Evolutionary conservation across 2,797 vertebrate species (phyloP), one percentile per base, ranked within the genome.

Genomic region (Coranthus polyacanthus): DNA sequence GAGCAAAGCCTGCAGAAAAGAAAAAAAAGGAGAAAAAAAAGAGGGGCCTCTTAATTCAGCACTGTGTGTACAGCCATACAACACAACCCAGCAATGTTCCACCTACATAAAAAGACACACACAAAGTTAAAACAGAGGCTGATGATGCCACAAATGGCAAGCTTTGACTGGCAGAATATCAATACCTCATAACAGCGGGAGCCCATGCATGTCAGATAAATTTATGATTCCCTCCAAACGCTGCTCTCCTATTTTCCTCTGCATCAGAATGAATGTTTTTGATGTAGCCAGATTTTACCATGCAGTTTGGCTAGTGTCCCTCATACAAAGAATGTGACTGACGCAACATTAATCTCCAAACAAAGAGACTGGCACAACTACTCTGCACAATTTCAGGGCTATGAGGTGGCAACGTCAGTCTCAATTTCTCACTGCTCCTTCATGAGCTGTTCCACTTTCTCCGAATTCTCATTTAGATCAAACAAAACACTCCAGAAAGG

Each of bases 291-390:
- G 84, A 90, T 91, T 88, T 83, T 77, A 67, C 52, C 75, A 70
- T 82, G 87, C 83, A 45, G 75, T 75, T 91, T 92, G 91, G 89
- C 89, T 37, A 78, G 55, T 75, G 79, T 87, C 79, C 80, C 82
- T 79, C 53, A 13, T 41, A 87, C 83, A 88, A 89, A 91, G 85
- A 88, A 89, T 90, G 87, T 75, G 86, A 89, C 88, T 90, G 91
- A 92, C 84, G 89, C 85, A 91, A 90, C 86, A 89, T 88, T 90
- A 90, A 91, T 92, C 91, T 89, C 84, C 64, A 72, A 74, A 90
- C 88, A 92, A 89, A 86, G 87, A 77, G 64, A 72, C 80, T 86
- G 89, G 88, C 92, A 90, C 84, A 58, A 87, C 75, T 71, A 82
- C 82, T 68, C 78, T 43, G 56, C 75, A 55, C 82, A 78, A 87